These are phyloP conservation scores for Chloroceryle inda DNA, from an alignment of 2,797 vertebrate species.

Conservation along the genomic window DNA sequence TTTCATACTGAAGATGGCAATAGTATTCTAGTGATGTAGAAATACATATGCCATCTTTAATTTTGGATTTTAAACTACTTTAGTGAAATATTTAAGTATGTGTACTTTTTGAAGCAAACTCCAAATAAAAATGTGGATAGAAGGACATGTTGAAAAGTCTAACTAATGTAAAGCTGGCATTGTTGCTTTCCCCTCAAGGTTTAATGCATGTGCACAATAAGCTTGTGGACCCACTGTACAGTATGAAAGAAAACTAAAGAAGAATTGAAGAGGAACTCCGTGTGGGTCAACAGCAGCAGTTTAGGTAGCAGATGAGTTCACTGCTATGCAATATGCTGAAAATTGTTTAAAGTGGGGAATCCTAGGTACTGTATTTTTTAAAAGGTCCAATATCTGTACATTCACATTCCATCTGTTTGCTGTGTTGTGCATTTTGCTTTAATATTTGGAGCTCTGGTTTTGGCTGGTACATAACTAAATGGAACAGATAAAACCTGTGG, in stretches of 20 bases:
- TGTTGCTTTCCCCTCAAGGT: constrained; percentile 78
- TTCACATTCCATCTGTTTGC: constrained; percentile 78
- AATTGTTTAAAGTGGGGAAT: constrained; percentile 60
- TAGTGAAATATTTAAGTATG: background rate
- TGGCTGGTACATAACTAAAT: constrained; percentile 2
- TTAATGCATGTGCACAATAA: constrained; percentile 88
- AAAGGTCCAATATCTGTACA: constrained; percentile 62
- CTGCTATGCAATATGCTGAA: constrained; percentile 79
- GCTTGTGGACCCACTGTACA: constrained; percentile 86
- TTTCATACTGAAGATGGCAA: background rate
- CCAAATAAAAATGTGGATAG: constrained; percentile 28
- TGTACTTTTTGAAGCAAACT: constrained; percentile 2
- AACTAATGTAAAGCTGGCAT: constrained; percentile 62
- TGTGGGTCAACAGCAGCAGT: constrained; percentile 69
- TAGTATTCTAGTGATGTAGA: background rate
- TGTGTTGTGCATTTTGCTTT: constrained; percentile 52
- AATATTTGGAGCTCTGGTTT: background rate
- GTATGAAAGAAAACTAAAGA: constrained; percentile 87
- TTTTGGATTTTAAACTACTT: background rate
- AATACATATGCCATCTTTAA: background rate
- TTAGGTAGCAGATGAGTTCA: constrained; percentile 69
- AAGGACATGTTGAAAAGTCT: constrained; percentile 1
- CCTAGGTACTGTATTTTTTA: constrained; percentile 75
- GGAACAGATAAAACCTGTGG: background rate
- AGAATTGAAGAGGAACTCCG: constrained; percentile 64